Evolutionary conservation across 2,113 vertebrate genomes (phyloP).

Genomic region (Oreochromis spilurus): DNA sequence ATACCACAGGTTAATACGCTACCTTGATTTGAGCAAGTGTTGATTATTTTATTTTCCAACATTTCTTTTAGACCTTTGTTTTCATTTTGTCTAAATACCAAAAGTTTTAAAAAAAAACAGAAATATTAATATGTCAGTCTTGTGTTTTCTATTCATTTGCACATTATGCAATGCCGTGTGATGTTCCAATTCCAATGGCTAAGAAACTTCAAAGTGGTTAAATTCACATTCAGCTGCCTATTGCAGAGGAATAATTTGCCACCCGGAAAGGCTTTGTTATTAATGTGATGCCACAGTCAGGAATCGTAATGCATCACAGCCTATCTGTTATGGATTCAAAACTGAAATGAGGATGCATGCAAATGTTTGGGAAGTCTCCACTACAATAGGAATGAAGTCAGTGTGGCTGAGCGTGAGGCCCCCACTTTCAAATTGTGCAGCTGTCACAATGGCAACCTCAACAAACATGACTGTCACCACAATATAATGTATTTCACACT

Average conservation of each 20-base stretch:
- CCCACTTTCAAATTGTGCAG: conserved; percentile 16
- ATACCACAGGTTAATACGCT: neutral
- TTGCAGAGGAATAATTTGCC: neutral
- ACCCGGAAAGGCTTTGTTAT: neutral
- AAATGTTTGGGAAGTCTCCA: conserved; percentile 3
- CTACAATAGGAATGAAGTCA: neutral
- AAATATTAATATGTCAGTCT: neutral
- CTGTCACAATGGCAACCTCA: conserved; percentile 10
- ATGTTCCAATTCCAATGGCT: neutral
- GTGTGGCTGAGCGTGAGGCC: neutral
- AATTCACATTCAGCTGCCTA: neutral
- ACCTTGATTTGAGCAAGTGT: neutral
- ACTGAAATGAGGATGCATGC: neutral
- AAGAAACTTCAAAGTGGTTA: neutral
- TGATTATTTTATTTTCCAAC: neutral
- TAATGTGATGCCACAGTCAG: neutral
- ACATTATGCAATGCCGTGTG: neutral
- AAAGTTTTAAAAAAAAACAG: neutral
- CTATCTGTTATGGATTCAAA: neutral
- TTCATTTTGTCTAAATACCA: neutral
- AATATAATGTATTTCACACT: neutral
- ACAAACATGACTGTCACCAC: conserved; percentile 20
- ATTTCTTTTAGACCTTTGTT: neutral
- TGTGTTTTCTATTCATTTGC: neutral
- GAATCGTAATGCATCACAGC: neutral